Evolutionary conservation across 2,113 vertebrate genomes (phyloP).

Genomic region (Mugil cephalus): DNA sequence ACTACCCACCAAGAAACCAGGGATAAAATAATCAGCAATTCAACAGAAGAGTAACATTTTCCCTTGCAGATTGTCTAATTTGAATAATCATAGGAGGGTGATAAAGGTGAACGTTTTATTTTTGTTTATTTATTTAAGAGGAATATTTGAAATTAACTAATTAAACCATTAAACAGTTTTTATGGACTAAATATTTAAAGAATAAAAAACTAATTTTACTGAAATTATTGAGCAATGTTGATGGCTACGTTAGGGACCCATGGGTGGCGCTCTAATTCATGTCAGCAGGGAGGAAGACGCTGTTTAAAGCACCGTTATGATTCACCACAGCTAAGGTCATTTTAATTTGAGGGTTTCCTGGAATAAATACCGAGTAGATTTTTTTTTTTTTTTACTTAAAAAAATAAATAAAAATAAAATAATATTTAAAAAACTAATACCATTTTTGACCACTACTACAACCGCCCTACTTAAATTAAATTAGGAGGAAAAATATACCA

Average conservation of each 20-base stretch:
- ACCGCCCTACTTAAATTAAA: neutral
- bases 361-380: neutral
- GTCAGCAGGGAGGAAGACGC: neutral
- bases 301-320: neutral
- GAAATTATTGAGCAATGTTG: neutral
- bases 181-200: neutral
- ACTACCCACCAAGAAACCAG: too few relatives aligned
- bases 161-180: too few relatives aligned
- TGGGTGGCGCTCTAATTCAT: slow-evolving; percentile 62
- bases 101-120: too few relatives aligned
- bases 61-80: too few relatives aligned
- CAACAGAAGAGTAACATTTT: too few relatives aligned
- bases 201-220: neutral
- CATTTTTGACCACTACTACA: neutral
- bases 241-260: neutral
- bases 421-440: neutral
- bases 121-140: too few relatives aligned
- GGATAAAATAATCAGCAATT: too few relatives aligned
- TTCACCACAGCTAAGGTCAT: neutral
- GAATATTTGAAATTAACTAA: too few relatives aligned
- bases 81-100: too few relatives aligned
- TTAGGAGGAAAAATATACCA: neutral
- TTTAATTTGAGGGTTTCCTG: neutral
- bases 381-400: too few relatives aligned
- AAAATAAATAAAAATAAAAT: too few relatives aligned